Evolutionary conservation across 2,888 invertebrate species (phyloP).

Genomic region (Formica aserva): DNA sequence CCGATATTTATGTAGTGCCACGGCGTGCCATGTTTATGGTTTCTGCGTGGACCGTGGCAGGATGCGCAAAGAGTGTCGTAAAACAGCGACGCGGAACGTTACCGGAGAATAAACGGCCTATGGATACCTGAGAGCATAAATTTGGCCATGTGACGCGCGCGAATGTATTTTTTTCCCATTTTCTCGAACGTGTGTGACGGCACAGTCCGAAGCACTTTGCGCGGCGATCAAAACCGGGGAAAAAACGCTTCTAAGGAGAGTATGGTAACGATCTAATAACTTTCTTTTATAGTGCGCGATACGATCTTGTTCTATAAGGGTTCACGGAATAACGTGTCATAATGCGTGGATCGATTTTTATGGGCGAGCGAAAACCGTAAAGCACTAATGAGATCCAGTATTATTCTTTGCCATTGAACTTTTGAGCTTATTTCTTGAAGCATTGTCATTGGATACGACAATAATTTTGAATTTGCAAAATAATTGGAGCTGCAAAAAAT

Average conservation of each 20-base stretch:
- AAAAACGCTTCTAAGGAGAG: background rate
- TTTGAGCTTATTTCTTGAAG: background rate
- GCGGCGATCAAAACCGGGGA: slow-evolving; percentile 12
- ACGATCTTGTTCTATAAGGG: background rate
- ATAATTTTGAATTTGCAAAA: background rate
- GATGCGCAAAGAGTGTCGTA: slow-evolving; percentile 81
- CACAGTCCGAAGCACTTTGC: slow-evolving; percentile 10
- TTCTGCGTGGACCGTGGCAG: slow-evolving; percentile 73
- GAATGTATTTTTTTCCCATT: slow-evolving; percentile 45
- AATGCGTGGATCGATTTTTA: slow-evolving; percentile 11
- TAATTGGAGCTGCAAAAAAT: background rate
- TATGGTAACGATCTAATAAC: slow-evolving; percentile 24
- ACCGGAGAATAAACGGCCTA: slow-evolving; percentile 79
- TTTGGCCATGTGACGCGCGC: slow-evolving; percentile 59
- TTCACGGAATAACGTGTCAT: background rate
- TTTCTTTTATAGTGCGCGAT: slow-evolving; percentile 2
- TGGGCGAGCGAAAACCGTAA: slow-evolving; percentile 1
- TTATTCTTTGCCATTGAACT: background rate
- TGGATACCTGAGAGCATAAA: slow-evolving; percentile 74
- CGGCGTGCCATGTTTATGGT: slow-evolving; percentile 80
- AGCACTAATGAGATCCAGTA: background rate
- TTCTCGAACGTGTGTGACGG: slow-evolving; percentile 38
- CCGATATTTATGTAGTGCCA: slow-evolving; percentile 81
- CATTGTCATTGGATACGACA: background rate
- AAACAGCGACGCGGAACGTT: slow-evolving; percentile 77